A percentile compares a stretch with the other conserved stretches of the same genome.
Evolutionary conservation across 2,888 invertebrate genomes (phyloP).

Genomic region (Smittia aterrima): DNA sequence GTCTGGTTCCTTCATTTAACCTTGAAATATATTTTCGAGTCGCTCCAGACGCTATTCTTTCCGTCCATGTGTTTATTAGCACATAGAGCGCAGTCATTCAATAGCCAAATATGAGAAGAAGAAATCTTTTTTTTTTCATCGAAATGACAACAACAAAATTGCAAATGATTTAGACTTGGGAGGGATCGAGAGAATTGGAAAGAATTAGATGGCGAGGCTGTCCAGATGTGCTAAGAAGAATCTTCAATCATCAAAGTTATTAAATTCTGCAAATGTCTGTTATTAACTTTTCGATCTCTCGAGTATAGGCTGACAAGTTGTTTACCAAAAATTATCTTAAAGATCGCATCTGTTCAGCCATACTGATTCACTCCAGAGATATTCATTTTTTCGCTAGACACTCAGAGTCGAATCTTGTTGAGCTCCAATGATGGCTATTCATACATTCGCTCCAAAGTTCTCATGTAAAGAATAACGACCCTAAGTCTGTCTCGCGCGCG

Average conservation of each 20-base stretch:
- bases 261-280: too few species aligned
- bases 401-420: background rate
- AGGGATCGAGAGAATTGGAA: background rate
- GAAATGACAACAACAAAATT: conserved; percentile 23
- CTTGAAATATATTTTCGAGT: conserved; percentile 34
- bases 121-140: background rate
- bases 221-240: background rate
- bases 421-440: too few species aligned
- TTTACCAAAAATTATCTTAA: too few species aligned
- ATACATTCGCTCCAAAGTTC: too few species aligned
- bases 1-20: conserved; percentile 32
- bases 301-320: too few species aligned
- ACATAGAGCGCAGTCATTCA: conserved; percentile 36
- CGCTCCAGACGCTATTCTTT: conserved; percentile 17
- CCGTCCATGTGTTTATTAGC: conserved; percentile 31
- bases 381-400: conserved; percentile 1
- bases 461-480: conserved; percentile 16
- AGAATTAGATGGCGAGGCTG: background rate
- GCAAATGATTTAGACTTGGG: background rate
- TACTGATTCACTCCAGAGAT: too few species aligned
- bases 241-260: too few species aligned
- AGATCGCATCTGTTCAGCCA: too few species aligned
- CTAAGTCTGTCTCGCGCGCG: background rate
- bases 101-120: conserved; percentile 15
- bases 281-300: too few species aligned